These are phyloP conservation scores for Cybosia mesomella DNA, from an alignment of 2,888 invertebrate genomes.

Conservation along the genomic window DNA sequence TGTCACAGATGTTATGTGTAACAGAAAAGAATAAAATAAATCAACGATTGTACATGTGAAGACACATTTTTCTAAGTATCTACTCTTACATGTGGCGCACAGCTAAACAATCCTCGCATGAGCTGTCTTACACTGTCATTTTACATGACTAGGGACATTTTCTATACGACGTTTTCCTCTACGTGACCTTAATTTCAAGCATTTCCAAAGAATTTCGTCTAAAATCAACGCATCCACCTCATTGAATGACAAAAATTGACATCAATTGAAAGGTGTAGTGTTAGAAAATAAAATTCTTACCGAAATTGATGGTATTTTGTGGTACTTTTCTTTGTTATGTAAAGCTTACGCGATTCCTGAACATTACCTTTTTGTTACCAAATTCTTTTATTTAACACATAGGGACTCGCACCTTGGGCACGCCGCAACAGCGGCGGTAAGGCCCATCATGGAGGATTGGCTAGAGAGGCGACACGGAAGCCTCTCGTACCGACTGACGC, in stretches of 20 bases:
- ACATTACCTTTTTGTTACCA: neutral
- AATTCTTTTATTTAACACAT: neutral
- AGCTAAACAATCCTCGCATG: slow-evolving; percentile 10
- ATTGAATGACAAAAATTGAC: slow-evolving; percentile 8
- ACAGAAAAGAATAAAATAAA: slow-evolving; percentile 1
- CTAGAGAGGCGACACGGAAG: too few species aligned
- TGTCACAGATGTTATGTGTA: neutral
- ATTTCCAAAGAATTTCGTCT: neutral
- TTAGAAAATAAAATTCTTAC: neutral
- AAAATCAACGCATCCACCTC: neutral
- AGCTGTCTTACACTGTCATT: slow-evolving; percentile 29
- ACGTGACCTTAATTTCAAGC: slow-evolving; percentile 44
- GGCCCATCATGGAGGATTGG: too few species aligned
- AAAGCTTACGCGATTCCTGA: neutral
- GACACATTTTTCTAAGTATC: neutral
- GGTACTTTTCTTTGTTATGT: neutral
- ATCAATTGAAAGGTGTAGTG: neutral
- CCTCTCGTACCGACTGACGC: too few species aligned
- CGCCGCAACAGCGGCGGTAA: too few species aligned
- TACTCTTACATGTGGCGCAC: neutral
- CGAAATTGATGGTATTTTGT: neutral
- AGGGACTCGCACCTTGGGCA: too few species aligned
- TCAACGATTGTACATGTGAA: neutral
- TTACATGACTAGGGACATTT: slow-evolving; percentile 31
- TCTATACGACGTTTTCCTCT: slow-evolving; percentile 31